phyloP scores from a whole-genome alignment of 2,888 invertebrate species.

The Protonemura montana region DNA sequence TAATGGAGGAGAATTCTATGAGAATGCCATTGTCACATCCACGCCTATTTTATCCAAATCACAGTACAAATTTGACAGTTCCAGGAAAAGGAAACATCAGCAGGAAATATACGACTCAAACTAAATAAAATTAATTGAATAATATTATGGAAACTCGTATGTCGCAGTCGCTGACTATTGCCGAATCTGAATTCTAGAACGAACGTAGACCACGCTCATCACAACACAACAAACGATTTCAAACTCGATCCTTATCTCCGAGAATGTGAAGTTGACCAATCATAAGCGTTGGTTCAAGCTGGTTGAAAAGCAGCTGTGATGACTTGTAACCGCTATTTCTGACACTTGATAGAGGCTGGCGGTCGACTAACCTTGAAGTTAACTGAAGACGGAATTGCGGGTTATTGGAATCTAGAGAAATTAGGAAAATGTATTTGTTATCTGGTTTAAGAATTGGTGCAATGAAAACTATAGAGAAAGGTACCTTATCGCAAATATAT shows the following conservation, averaged over 20 bases:
- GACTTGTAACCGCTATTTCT: neutral
- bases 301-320: neutral
- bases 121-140: too few species aligned
- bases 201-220: neutral
- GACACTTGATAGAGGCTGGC: neutral
- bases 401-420: neutral
- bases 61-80: too few species aligned
- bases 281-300: neutral
- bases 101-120: too few species aligned
- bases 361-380: neutral
- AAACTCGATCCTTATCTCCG: neutral
- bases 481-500: neutral
- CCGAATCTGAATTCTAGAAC: neutral
- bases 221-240: constrained; percentile 8
- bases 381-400: neutral
- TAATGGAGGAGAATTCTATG: too few species aligned
- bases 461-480: neutral
- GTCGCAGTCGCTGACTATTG: too few species aligned
- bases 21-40: constrained; percentile 1
- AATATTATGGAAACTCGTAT: too few species aligned
- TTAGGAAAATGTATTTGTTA: neutral
- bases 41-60: neutral
- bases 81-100: too few species aligned
- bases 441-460: neutral
- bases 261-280: neutral